Percentiles rank a stretch among this genome's conserved stretches.
These are phyloP conservation scores for Diarsia mendica DNA, from an alignment of 2,888 invertebrate species.

Conservation along the genomic window DNA sequence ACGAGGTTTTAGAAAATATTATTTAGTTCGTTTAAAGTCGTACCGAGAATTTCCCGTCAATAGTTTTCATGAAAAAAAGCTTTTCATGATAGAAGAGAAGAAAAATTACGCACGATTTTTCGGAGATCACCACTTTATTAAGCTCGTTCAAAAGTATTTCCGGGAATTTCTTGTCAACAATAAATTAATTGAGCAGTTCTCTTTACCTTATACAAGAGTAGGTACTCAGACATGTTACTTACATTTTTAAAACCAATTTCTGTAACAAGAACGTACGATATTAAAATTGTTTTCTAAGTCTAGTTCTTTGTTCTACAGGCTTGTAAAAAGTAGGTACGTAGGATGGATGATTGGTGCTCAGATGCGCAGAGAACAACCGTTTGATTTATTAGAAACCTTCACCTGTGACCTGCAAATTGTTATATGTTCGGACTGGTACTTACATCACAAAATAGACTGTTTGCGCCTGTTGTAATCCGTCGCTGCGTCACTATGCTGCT, in stretches of 20 bases:
- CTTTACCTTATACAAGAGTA: background rate
- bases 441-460: conserved; percentile 4
- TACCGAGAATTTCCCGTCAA: background rate
- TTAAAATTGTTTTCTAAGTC: conserved; percentile 8
- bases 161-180: background rate
- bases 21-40: background rate
- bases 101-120: background rate
- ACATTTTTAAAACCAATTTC: background rate
- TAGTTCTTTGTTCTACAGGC: background rate
- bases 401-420: conserved; percentile 3
- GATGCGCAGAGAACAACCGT: conserved; percentile 16
- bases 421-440: conserved; percentile 13
- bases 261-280: conserved; percentile 17
- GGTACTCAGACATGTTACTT: background rate
- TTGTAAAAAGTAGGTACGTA: background rate
- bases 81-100: background rate
- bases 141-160: background rate
- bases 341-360: conserved; percentile 11
- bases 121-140: background rate
- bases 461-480: background rate
- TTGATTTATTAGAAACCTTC: conserved; percentile 29
- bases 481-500: no score
- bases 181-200: background rate
- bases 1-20: background rate
- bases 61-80: background rate